Conservation (phyloP, 2,888 invertebrate species). For the Oegoconia quadripuncta region DNA sequence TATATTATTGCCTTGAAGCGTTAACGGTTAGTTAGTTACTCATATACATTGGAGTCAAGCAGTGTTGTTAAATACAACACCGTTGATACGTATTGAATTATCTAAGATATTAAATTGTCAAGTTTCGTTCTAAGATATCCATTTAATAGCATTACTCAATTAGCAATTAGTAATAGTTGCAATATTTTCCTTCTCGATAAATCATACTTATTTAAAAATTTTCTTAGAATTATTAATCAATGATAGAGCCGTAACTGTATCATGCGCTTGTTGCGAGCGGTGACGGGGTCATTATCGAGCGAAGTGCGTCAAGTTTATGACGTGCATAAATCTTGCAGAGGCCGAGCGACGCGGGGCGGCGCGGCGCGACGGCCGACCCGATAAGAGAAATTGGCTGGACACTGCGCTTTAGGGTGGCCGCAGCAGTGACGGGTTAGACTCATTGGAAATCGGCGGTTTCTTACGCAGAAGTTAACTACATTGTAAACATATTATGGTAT, state of each 20-base stretch:
- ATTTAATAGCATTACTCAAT: neutral
- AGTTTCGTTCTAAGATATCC: constrained; percentile 11
- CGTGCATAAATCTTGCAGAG: constrained; percentile 42
- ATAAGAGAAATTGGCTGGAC: constrained; percentile 15
- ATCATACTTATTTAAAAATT: neutral
- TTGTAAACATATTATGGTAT: too few species aligned
- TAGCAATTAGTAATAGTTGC: too few species aligned
- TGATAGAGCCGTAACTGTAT: constrained; percentile 6
- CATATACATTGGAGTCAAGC: constrained; percentile 25
- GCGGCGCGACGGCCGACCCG: constrained; percentile 16
- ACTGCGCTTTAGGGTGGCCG: constrained; percentile 28
- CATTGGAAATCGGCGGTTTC: constrained; percentile 6
- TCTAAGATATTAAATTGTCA: constrained; percentile 1
- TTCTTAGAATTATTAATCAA: constrained; percentile 10
- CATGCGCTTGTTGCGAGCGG: constrained; percentile 11
- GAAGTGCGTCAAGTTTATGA: constrained; percentile 47
- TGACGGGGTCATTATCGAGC: constrained; percentile 29
- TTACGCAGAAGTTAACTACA: too few species aligned
- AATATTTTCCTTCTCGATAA: constrained; percentile 2
- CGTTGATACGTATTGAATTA: constrained; percentile 22
- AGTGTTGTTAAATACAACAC: constrained; percentile 23
- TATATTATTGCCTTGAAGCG: constrained; percentile 31
- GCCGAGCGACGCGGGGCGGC: constrained; percentile 31
- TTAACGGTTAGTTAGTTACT: constrained; percentile 34
- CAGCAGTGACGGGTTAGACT: constrained; percentile 21